Evolutionary conservation across 2,888 invertebrate species (phyloP).

Genomic region (Synergus japonicus): DNA sequence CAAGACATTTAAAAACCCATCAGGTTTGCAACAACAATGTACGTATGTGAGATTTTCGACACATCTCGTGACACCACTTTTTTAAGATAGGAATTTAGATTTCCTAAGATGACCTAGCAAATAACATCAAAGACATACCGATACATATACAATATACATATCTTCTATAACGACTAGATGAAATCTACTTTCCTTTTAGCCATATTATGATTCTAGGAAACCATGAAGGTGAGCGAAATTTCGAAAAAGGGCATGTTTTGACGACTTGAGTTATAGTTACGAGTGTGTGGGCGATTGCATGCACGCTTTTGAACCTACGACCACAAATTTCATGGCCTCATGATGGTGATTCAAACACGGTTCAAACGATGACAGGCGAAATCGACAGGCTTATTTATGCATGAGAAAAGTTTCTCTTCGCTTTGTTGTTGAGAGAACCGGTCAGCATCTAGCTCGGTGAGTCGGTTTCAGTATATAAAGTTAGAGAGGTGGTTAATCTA

Average conservation of each 20-base stretch:
- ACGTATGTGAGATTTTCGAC: too few relatives aligned
- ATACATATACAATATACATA: not conserved
- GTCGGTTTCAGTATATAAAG: too few relatives aligned
- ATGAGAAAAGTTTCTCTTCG: constrained; percentile 3
- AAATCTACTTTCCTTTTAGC: not conserved
- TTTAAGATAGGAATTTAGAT: too few relatives aligned
- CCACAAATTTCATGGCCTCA: not conserved
- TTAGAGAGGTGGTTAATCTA: not conserved
- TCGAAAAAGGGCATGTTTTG: not conserved
- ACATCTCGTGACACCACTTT: too few relatives aligned
- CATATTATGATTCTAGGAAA: not conserved
- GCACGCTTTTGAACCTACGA: not conserved
- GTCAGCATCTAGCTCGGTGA: not conserved
- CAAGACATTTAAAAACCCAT: too few relatives aligned
- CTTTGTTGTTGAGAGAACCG: constrained; percentile 7
- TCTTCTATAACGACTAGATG: not conserved
- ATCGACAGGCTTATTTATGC: constrained; percentile 7
- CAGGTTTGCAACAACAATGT: too few relatives aligned
- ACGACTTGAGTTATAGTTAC: constrained; percentile 2
- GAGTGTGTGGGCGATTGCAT: constrained; percentile 2
- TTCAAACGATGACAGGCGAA: constrained; percentile 7
- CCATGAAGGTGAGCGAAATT: constrained; percentile 7
- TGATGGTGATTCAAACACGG: constrained; percentile 3
- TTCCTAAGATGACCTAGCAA: too few relatives aligned
- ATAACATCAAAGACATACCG: not conserved